Conservation (phyloP, 2,113 vertebrate species). For the Trogon melanurus region DNA sequence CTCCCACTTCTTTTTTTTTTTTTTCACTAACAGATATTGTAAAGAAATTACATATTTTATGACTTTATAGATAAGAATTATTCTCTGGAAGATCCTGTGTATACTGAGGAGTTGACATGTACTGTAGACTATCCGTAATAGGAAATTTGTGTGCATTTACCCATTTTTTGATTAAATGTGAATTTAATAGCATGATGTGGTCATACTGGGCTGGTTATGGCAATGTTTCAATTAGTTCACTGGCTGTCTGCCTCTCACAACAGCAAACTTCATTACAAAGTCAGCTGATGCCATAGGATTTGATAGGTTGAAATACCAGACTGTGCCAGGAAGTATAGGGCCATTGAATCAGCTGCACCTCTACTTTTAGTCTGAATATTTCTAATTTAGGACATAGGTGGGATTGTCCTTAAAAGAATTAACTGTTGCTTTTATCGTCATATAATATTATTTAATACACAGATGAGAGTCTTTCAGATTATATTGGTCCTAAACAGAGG, state of each 20-base stretch:
- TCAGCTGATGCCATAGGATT: not conserved
- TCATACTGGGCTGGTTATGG: not conserved
- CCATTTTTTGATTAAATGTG: not conserved
- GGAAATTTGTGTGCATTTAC: not conserved
- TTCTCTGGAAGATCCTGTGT: not conserved
- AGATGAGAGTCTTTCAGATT: not conserved
- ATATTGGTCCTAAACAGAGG: not conserved
- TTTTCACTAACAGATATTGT: not conserved
- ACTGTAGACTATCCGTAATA: not conserved
- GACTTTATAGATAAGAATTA: not conserved
- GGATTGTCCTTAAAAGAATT: not conserved
- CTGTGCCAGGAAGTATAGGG: not conserved
- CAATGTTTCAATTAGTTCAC: not conserved
- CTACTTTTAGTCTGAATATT: not conserved
- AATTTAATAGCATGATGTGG: not conserved
- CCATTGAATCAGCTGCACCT: not conserved
- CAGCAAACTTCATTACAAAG: not conserved
- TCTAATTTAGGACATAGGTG: not conserved
- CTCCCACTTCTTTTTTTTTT: not conserved
- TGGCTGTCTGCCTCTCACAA: not conserved
- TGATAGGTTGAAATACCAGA: not conserved
- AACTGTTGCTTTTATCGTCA: not conserved
- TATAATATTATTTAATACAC: not conserved
- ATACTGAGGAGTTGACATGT: not conserved
- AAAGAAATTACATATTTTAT: not conserved